Conservation (phyloP, 53 echinoderm and acorn worm genomes). For the Patiria pectinifera region DNA sequence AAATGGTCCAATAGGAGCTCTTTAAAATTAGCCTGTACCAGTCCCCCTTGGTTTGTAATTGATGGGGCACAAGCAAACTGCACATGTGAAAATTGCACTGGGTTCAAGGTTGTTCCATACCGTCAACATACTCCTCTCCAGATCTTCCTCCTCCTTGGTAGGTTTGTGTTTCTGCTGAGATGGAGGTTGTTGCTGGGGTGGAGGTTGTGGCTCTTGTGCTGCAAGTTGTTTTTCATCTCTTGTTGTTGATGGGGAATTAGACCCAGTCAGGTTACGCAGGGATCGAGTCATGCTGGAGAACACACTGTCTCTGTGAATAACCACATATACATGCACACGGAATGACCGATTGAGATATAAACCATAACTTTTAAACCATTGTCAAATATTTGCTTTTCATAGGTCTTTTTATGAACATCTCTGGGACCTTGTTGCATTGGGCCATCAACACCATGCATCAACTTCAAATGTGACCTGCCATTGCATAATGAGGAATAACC, state of each 20-base stretch:
- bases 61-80: too few species aligned
- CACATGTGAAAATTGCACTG: not conserved
- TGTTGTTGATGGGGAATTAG: slow-evolving; percentile 28
- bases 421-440: too few species aligned
- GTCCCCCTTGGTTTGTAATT: not conserved
- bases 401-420: too few species aligned
- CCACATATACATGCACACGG: not conserved
- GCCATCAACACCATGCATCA: too few species aligned
- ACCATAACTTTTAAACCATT: too few species aligned
- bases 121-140: slow-evolving; percentile 93
- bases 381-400: too few species aligned
- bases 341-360: too few species aligned
- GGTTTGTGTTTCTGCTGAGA: slow-evolving; percentile 38
- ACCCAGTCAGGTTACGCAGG: slow-evolving; percentile 75
- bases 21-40: not conserved
- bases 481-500: too few species aligned
- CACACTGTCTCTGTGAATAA: slow-evolving; percentile 64
- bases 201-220: not conserved
- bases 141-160: slow-evolving; percentile 79
- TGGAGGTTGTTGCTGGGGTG: not conserved
- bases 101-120: slow-evolving; percentile 54
- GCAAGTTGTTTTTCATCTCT: slow-evolving; percentile 37
- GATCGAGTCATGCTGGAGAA: slow-evolving; percentile 88
- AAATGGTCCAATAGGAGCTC: not conserved
- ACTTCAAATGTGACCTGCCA: too few species aligned